Evolutionary conservation across 1,140 invertebrate species (phyloP).

Genomic region (Drosophila insularis): DNA sequence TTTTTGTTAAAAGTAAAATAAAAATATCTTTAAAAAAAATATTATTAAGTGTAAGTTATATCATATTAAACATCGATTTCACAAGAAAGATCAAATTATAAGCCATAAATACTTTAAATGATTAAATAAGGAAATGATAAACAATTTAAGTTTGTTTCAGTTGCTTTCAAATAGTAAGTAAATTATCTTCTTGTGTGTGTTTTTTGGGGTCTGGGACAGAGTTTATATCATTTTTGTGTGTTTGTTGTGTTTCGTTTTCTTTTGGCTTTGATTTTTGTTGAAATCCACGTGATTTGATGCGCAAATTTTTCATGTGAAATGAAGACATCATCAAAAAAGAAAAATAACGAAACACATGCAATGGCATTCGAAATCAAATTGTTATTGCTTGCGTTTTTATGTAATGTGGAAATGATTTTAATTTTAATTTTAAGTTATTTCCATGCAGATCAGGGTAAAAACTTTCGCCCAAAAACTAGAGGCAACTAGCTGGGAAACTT

Average conservation of each 20-base stretch:
- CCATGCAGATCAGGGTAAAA: constrained; percentile 46
- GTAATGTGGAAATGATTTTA: constrained; percentile 44
- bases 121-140: constrained; percentile 48
- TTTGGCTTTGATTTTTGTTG: constrained; percentile 15
- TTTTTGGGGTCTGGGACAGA: constrained; percentile 24
- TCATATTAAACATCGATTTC: constrained; percentile 26
- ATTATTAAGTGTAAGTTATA: neutral
- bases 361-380: constrained; percentile 37
- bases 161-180: neutral
- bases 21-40: neutral
- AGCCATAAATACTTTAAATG: constrained; percentile 46
- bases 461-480: constrained; percentile 34
- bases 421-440: constrained; percentile 31
- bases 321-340: constrained; percentile 46
- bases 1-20: no score
- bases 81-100: constrained; percentile 39
- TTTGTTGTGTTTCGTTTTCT: constrained; percentile 26
- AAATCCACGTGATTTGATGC: constrained; percentile 35
- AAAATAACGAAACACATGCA: constrained; percentile 11
- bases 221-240: constrained; percentile 48
- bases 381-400: constrained; percentile 47
- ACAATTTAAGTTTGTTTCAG: constrained; percentile 21
- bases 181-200: constrained; percentile 7
- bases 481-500: neutral
- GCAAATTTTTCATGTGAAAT: constrained; percentile 47